Base-by-base conservation (phyloP, 2,888 invertebrate species). In the Himalopsyche japonica region DNA sequence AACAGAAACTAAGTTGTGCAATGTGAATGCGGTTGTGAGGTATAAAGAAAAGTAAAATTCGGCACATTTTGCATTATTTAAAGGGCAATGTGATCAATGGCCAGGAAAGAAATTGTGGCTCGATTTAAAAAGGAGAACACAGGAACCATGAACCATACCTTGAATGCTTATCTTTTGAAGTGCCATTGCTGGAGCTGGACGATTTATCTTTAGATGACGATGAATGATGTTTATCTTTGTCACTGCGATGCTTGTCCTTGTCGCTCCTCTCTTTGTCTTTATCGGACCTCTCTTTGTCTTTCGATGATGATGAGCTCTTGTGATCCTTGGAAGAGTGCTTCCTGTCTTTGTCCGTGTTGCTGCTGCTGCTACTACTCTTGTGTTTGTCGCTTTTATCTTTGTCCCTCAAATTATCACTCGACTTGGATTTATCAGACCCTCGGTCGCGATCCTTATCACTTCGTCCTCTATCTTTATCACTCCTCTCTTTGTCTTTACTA, bases 211-310 rank as follows among this genome's bases (percentile, higher is more conserved):
- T 78, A 20, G 84, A 82, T 30, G 82, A 76, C 18, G 49, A 81
- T 79, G 84, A 84, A 43, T 85, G 87, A 81, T 86, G 90, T 47
- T 90, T 90, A 86, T 91, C 91, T 87, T 91, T 92, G 82, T 91
- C 89, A 32, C 88, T 90, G 86, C 89, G 89, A 84, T 90, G 89
- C 82, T 89, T 90, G 48, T 90, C 89, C 85, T 89, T 89, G 82
- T 93, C 92, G 88, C 90, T 92, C 87, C 90, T 89, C 84, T 93
- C 91, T 88, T 91, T 92, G 81, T 92, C 92, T 87, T 90, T 91
- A 81, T 91, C 92, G 86, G 91, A 92, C 88, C 89, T 92, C 83
- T 91, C 91, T 84, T 90, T 90, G 84, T 93, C 93, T 86, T 91
- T 93, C 82, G 90, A 88, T 8, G 88, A 89, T 20, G 57, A 57